phyloP scores from a whole-genome alignment of 2,113 vertebrate genomes.

The Trematocara variabile region DNA sequence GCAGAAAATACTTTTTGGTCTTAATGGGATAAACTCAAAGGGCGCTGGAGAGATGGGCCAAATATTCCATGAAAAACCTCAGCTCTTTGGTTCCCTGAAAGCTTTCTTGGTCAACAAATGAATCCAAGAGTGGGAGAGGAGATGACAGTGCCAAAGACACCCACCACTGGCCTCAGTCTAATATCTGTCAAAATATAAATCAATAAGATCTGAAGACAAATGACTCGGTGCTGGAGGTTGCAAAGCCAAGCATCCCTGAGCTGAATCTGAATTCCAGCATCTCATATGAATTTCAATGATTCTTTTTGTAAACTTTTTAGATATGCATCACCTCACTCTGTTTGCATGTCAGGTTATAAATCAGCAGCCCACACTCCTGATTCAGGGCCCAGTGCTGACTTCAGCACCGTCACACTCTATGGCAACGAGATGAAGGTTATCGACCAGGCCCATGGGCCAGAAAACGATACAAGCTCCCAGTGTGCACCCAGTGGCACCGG shows the following conservation, averaged over 20 bases:
- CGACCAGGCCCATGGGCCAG: constrained; percentile 27
- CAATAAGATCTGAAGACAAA: constrained; percentile 63
- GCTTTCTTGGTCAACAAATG: constrained; percentile 60
- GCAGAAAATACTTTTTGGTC: constrained; percentile 25
- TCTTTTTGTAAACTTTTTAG: constrained; percentile 45
- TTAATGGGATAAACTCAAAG: constrained; percentile 50
- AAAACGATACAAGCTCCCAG: constrained; percentile 47
- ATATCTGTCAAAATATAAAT: constrained; percentile 68
- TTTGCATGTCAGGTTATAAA: constrained; percentile 64
- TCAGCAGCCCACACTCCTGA: constrained; percentile 54
- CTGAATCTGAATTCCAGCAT: constrained; percentile 45
- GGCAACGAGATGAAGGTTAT: constrained; percentile 58
- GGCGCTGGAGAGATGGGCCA: constrained; percentile 27
- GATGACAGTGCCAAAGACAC: constrained; percentile 64
- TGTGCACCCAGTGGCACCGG: constrained; percentile 28
- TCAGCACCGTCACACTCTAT: constrained; percentile 47
- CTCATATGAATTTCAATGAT: constrained; percentile 64
- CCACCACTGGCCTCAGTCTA: constrained; percentile 45
- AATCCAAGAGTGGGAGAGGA: constrained; percentile 48
- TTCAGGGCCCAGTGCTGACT: constrained; percentile 54
- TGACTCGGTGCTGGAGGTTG: constrained; percentile 40
- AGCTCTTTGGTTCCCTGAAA: constrained; percentile 55
- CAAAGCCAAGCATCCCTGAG: constrained; percentile 52
- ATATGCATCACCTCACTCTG: constrained; percentile 61
- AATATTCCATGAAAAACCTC: constrained; percentile 66